Evolutionary conservation across 2,888 invertebrate species (phyloP).

Genomic region (Noctua comes): DNA sequence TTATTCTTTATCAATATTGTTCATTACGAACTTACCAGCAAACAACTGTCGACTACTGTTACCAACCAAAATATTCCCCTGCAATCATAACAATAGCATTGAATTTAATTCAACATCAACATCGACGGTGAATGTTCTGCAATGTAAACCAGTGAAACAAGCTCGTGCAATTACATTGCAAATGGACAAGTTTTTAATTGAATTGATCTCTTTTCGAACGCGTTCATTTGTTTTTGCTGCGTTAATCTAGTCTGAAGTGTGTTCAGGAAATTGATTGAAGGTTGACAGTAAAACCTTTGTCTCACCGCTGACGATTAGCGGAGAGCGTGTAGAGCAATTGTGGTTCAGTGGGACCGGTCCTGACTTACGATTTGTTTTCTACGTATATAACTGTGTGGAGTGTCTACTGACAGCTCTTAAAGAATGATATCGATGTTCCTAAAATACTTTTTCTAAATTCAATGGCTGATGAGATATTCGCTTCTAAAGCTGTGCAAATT

Average conservation of each 20-base stretch:
- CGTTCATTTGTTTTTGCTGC: conserved; percentile 19
- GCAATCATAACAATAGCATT: conserved; percentile 5
- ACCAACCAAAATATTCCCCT: conserved; percentile 4
- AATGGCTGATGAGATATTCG: neutral
- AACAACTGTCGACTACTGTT: neutral
- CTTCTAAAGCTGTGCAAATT: neutral
- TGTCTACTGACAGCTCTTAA: neutral
- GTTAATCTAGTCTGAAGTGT: neutral
- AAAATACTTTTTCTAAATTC: neutral
- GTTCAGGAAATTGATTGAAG: conserved; percentile 5
- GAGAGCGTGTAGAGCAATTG: neutral
- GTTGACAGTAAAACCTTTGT: neutral
- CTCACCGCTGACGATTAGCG: neutral
- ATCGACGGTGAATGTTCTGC: conserved; percentile 2
- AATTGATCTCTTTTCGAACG: conserved; percentile 12
- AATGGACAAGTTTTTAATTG: conserved; percentile 43
- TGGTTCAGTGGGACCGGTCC: neutral
- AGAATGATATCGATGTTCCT: neutral
- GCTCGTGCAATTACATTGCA: conserved; percentile 22
- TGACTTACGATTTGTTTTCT: neutral
- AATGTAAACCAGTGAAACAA: conserved; percentile 17
- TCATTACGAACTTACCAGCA: neutral
- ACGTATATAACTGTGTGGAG: neutral
- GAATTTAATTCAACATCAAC: conserved; percentile 10
- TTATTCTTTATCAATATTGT: neutral